Evolutionary conservation across 2,113 vertebrate species (phyloP), one percentile per base, ranked within the genome.

Genomic region (Propithecus coquereli): DNA sequence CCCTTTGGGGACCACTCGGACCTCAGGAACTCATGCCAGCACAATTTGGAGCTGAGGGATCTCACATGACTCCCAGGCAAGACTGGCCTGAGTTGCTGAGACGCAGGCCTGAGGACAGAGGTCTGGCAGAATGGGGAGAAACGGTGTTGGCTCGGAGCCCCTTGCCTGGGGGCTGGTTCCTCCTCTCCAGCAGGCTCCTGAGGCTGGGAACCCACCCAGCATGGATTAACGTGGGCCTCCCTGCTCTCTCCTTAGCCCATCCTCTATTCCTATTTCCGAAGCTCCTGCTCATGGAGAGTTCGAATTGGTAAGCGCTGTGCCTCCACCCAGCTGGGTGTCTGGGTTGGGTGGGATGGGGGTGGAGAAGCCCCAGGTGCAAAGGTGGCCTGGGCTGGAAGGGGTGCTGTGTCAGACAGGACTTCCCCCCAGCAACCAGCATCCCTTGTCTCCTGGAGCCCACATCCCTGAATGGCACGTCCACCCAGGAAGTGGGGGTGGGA

Each of bases 231-330:
- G 5, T 63, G 1, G 10, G 0, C 66, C 50, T 92, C 32, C 32
- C 0, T 81, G n/a, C 27, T 96, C 70, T 98, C 40, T 98, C 87
- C 74, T 85, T 96, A 99, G 99, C 99, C 99, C 0, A 88, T 99
- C 92, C 99, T 99, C 87, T 99, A 99, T 91, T 99, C 99, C 97
- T 99, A 99, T 98, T 99, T 99, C 98, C 99, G 99, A 98, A 99
- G 99, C 91, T 99, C 99, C 92, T 99, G 99, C 95, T 99, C 99
- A 16, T 99, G 99, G 99, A 99, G 99, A 98, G 99, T 99, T 59
- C 98, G 99, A 96, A 99, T 99, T 0, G 99, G 99, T 99, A 99
- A 99, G 99, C 87, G 43, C 40, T 47, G 32, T 1, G 22, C n/a
- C 40, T 66, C 32, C 30, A 1, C 30, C 40, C 65, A 2, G 18